A percentile compares a stretch with the other conserved stretches of the same genome.
phyloP scores from a whole-genome alignment of 2,113 vertebrate genomes.

The Catagonus wagneri region DNA sequence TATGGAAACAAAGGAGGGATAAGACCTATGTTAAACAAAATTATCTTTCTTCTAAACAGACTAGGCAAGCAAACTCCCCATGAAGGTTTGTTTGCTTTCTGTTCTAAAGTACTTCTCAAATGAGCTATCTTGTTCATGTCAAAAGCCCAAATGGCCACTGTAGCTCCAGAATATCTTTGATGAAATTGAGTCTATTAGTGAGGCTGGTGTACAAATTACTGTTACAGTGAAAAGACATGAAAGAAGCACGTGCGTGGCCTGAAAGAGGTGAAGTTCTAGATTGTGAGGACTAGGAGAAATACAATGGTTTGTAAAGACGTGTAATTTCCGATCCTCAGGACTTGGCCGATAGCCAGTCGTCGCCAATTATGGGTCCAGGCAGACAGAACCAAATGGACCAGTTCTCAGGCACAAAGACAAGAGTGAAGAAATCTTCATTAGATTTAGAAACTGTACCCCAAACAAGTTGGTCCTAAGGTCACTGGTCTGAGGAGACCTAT shows the following conservation, averaged over 20 bases:
- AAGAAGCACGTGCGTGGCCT: not conserved
- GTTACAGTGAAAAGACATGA: not conserved
- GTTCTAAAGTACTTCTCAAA: conserved; percentile 19
- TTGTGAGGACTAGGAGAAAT: not conserved
- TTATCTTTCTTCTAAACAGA: not conserved
- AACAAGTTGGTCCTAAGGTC: not conserved
- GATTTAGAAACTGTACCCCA: not conserved
- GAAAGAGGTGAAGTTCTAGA: not conserved
- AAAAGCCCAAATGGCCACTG: not conserved
- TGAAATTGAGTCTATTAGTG: not conserved
- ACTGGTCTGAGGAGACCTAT: not conserved
- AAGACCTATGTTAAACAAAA: not conserved
- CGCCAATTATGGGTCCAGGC: not conserved
- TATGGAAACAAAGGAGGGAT: not conserved
- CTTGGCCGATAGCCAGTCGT: not conserved
- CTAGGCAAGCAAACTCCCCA: not conserved
- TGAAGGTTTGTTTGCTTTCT: not conserved
- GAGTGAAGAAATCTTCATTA: not conserved
- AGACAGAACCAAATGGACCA: not conserved
- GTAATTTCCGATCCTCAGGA: not conserved
- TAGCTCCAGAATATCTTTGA: not conserved
- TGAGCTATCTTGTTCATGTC: not conserved
- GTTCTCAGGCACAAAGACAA: not conserved
- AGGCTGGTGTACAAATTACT: not conserved
- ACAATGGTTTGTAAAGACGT: not conserved